Evolutionary conservation across 2,888 invertebrate genomes (phyloP).

Genomic region (Peribatodes rhomboidaria): DNA sequence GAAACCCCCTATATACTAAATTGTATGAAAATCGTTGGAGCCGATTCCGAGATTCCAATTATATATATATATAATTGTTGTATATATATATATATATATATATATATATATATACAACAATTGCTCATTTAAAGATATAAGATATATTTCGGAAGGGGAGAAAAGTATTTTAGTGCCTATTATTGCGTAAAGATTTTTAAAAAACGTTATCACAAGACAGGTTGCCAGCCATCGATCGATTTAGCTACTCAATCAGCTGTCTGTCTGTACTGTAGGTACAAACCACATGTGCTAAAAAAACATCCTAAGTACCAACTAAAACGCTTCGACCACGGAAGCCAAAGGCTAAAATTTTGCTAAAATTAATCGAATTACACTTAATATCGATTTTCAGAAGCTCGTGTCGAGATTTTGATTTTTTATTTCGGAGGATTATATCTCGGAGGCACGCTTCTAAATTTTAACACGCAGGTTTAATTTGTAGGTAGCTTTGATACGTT

Average conservation of each 20-base stretch:
- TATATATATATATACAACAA: no score
- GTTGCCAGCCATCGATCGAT: no score
- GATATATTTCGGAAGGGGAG: no score
- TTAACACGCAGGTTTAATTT: conserved; percentile 53
- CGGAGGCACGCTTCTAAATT: conserved; percentile 62
- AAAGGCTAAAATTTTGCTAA: conserved; percentile 48
- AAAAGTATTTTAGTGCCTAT: no score
- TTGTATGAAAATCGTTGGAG: no score
- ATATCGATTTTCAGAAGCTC: conserved; percentile 70
- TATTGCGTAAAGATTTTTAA: no score
- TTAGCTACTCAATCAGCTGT: not conserved
- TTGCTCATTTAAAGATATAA: no score
- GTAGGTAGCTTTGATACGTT: conserved; percentile 34
- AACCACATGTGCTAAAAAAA: not conserved
- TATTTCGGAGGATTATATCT: conserved; percentile 60
- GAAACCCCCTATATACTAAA: no score
- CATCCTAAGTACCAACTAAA: conserved; percentile 27
- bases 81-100: no score
- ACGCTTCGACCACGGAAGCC: conserved; percentile 67
- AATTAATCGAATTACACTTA: conserved; percentile 51
- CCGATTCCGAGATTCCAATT: no score
- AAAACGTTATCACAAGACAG: no score
- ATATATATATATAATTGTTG: no score
- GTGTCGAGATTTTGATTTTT: conserved; percentile 62
- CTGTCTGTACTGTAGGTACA: not conserved